Percentiles rank a stretch among this genome's conserved stretches.
Conservation (phyloP, 2,888 invertebrate genomes). For the Caenorhabditis japonica region DNA sequence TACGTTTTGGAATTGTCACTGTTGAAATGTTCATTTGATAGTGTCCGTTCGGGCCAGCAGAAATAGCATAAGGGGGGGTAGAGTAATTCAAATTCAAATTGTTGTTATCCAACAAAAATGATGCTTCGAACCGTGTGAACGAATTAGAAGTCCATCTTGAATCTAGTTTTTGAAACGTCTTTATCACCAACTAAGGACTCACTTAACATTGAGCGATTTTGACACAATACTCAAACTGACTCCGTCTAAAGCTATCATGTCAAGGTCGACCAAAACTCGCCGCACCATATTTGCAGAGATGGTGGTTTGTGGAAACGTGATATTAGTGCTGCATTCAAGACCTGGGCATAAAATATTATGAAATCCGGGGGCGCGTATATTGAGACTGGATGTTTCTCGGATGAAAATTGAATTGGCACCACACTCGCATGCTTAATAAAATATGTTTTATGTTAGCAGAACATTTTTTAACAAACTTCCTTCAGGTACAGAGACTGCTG, state of each 20-base stretch:
- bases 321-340: neutral
- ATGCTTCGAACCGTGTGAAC: too few species aligned
- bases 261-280: neutral
- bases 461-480: neutral
- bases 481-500: constrained; percentile 1
- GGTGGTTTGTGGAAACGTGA: neutral
- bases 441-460: neutral
- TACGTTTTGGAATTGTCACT: neutral
- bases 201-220: too few species aligned
- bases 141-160: too few species aligned
- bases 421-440: constrained; percentile 1
- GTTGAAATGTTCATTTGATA: neutral
- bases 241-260: neutral
- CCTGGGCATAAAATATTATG: neutral
- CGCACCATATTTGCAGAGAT: neutral
- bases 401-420: neutral
- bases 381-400: neutral
- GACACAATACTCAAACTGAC: too few species aligned
- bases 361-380: neutral
- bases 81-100: too few species aligned
- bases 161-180: too few species aligned
- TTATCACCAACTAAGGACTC: too few species aligned
- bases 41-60: neutral
- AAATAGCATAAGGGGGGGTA: neutral
- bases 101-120: too few species aligned